Evolutionary conservation across 2,888 invertebrate genomes (phyloP).

Genomic region (Cosmia pyralina): DNA sequence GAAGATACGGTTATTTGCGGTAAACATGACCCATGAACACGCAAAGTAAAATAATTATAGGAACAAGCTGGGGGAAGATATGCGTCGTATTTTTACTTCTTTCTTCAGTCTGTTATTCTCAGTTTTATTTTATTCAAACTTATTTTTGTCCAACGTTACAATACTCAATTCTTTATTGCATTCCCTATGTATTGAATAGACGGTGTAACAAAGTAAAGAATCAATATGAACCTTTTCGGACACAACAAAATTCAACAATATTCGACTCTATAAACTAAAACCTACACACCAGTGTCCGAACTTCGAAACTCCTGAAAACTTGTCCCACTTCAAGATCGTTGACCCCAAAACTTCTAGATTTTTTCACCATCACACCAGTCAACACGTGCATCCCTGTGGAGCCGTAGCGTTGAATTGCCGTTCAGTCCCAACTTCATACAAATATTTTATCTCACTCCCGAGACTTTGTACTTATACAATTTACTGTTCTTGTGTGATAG

Average conservation of each 20-base stretch:
- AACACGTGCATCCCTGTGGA: conserved; percentile 40
- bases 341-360: conserved; percentile 32
- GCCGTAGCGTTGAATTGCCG: conserved; percentile 37
- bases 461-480: conserved; percentile 15
- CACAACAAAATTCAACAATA: no score
- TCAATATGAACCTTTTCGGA: no score
- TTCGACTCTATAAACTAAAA: background rate
- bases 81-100: background rate
- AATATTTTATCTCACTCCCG: conserved; percentile 54
- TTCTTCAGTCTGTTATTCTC: background rate
- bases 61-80: no score
- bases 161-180: no score
- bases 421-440: conserved; percentile 40
- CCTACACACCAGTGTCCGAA: background rate
- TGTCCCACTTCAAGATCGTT: background rate
- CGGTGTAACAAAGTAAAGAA: no score
- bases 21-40: no score
- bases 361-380: conserved; percentile 22
- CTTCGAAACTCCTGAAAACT: background rate
- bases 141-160: background rate
- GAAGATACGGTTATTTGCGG: no score
- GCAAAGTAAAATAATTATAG: no score
- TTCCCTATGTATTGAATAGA: no score
- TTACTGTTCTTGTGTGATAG: conserved; percentile 12
- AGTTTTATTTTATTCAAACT: no score